Percentiles rank a stretch among this genome's conserved stretches.
phyloP scores from a whole-genome alignment of 2,113 vertebrate genomes.

The Eulacestoma nigropectus region DNA sequence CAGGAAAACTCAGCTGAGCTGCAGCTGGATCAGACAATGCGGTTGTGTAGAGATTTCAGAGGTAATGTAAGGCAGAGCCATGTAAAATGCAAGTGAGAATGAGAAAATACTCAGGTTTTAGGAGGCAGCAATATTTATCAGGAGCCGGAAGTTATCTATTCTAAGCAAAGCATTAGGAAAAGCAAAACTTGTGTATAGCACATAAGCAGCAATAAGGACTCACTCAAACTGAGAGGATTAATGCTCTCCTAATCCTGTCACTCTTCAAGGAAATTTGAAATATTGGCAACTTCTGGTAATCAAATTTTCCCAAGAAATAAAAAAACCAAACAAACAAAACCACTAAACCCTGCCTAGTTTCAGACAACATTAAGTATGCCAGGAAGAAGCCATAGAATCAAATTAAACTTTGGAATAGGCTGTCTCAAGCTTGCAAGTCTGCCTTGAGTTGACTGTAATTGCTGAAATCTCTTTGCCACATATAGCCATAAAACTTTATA shows the following conservation, averaged over 20 bases:
- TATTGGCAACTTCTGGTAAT: not conserved
- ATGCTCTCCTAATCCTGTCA: not conserved
- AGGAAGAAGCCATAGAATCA: not conserved
- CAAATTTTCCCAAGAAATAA: not conserved
- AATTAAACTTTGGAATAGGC: slow-evolving; percentile 1
- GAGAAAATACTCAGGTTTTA: not conserved
- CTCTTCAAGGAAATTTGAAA: slow-evolving; percentile 14
- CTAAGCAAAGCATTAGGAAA: not conserved
- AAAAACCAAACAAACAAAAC: not conserved
- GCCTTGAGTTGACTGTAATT: not conserved
- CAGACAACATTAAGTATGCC: not conserved
- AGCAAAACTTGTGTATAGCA: not conserved
- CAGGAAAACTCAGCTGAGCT: not conserved
- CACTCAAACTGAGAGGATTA: not conserved
- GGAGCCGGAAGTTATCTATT: not conserved
- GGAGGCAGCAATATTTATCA: slow-evolving; percentile 5
- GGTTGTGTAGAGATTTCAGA: not conserved
- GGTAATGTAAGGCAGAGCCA: not conserved
- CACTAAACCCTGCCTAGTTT: not conserved
- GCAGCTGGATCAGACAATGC: slow-evolving; percentile 16
- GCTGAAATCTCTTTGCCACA: not conserved
- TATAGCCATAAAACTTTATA: not conserved
- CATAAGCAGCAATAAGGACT: not conserved
- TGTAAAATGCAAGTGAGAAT: slow-evolving; percentile 2
- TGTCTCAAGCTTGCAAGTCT: not conserved